Conservation (phyloP, 37 sponge, comb jelly and placozoan species). For the Halisarca cf. caerulea region DNA sequence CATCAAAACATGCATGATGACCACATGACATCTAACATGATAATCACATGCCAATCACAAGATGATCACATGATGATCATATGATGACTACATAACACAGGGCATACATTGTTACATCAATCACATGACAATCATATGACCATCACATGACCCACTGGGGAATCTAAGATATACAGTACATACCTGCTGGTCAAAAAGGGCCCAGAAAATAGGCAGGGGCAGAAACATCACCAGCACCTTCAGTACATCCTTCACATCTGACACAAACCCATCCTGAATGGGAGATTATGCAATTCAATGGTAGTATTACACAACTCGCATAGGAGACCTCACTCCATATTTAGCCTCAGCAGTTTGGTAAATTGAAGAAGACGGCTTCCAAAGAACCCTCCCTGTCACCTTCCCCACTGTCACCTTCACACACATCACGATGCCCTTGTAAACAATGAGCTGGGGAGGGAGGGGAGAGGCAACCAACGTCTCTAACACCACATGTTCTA, state of each 20-base stretch:
- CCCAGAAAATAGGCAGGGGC: conserved; percentile 97
- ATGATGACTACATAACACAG: too few relatives aligned
- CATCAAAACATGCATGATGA: background rate
- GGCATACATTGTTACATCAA: too few relatives aligned
- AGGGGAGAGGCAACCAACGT: background rate
- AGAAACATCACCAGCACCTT: conserved; percentile 88
- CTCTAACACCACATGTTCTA: too few relatives aligned
- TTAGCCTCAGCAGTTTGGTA: background rate
- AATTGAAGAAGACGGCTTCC: background rate
- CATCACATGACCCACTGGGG: too few relatives aligned
- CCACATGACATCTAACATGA: background rate
- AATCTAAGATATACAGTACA: too few relatives aligned
- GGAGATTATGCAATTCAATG: background rate
- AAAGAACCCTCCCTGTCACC: background rate
- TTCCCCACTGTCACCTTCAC: background rate
- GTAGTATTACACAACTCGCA: background rate
- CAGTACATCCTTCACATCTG: conserved; percentile 70
- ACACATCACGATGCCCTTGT: background rate
- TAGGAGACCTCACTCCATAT: conserved; percentile 15
- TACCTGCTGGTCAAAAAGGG: conserved; percentile 96
- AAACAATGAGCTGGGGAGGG: background rate
- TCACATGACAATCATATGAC: too few relatives aligned
- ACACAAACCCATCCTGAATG: conserved; percentile 46
- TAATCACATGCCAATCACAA: conserved; percentile 13
- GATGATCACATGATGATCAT: too few relatives aligned